Conservation (phyloP, 2,888 invertebrate genomes). For the Tetanocera ferruginea region DNA sequence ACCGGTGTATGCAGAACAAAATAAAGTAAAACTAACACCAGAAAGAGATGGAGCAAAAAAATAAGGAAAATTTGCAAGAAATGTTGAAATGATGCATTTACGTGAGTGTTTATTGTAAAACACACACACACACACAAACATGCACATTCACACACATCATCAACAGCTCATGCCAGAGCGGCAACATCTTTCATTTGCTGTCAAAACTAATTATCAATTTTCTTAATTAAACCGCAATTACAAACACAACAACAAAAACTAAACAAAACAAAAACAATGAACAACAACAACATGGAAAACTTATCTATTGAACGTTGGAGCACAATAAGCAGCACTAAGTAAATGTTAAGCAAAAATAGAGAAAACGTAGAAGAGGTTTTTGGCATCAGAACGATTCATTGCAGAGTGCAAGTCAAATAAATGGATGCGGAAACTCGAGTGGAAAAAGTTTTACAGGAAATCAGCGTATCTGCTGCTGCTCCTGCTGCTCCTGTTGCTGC, state of each 20-base stretch:
- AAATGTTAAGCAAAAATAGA: no score
- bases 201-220: constrained; percentile 62
- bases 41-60: no score
- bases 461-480: background rate
- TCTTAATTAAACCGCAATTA: constrained; percentile 54
- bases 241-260: constrained; percentile 9
- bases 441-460: background rate
- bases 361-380: no score
- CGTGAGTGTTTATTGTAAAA: background rate
- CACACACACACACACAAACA: background rate
- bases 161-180: background rate
- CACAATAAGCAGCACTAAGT: no score
- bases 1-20: no score
- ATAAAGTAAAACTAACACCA: no score
- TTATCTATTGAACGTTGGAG: background rate
- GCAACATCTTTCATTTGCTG: constrained; percentile 52
- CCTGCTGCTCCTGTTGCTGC: background rate
- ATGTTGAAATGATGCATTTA: background rate
- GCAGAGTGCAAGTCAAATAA: background rate
- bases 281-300: background rate
- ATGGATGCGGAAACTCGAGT: background rate
- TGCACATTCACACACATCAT: background rate
- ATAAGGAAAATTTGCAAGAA: background rate
- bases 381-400: no score
- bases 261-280: background rate